phyloP scores from a whole-genome alignment of 2,797 vertebrate genomes.

The Bovichtus variegatus region DNA sequence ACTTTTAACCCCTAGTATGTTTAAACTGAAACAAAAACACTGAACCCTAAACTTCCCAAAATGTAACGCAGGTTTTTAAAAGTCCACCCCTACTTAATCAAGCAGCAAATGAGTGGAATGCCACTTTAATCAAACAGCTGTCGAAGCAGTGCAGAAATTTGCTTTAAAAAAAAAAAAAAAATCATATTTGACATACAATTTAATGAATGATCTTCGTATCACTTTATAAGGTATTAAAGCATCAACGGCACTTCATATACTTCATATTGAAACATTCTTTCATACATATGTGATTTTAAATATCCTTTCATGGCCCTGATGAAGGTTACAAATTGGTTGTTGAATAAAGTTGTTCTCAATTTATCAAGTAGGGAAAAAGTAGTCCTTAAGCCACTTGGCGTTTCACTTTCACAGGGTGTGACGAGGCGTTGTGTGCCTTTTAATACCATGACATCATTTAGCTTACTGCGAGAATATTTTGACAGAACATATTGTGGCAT shows the following conservation, averaged over 20 bases:
- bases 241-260: background rate
- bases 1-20: too few relatives aligned
- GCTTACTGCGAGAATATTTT: background rate
- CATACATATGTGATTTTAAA: background rate
- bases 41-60: background rate
- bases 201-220: too few relatives aligned
- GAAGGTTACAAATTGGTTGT: background rate
- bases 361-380: too few relatives aligned
- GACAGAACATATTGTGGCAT: background rate
- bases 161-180: background rate
- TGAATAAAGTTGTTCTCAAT: background rate
- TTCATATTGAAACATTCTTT: background rate
- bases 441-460: background rate
- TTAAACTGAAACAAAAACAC: too few relatives aligned
- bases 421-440: background rate
- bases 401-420: background rate
- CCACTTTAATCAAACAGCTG: too few relatives aligned
- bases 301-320: background rate
- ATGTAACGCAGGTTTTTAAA: background rate
- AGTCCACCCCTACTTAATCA: background rate
- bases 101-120: rapidly evolving
- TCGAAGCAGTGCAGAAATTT: background rate
- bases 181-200: background rate
- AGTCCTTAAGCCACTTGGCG: too few relatives aligned
- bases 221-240: background rate